Evolutionary conservation across 2,888 invertebrate species (phyloP).

Genomic region (Dasysyrphus tricinctus): DNA sequence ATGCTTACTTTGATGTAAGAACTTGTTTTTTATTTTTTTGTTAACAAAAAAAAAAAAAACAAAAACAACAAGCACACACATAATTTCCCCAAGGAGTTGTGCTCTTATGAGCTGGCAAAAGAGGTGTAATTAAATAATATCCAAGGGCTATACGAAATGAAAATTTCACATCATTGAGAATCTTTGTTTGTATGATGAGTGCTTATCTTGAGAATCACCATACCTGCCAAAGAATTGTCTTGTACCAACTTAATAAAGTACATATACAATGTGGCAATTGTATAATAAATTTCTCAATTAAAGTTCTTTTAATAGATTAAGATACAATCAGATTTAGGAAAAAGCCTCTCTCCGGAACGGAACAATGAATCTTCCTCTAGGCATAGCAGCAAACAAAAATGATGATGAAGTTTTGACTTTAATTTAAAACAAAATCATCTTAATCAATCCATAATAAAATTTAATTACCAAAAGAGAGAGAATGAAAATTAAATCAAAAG

Average conservation of each 20-base stretch:
- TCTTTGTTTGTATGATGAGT: not conserved
- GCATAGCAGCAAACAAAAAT: constrained; percentile 9
- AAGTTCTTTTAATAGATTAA: constrained; percentile 61
- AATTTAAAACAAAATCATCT: constrained; percentile 69
- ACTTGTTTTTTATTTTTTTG: not conserved
- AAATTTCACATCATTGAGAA: not conserved
- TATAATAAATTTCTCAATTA: constrained; percentile 63
- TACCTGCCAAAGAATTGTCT: not conserved
- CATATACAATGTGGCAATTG: not conserved
- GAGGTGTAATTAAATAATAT: constrained; percentile 52
- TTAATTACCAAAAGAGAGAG: constrained; percentile 64
- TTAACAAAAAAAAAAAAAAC: no score
- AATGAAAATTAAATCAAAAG: constrained; percentile 65
- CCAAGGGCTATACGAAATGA: not conserved
- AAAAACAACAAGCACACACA: not conserved
- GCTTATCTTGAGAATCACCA: not conserved
- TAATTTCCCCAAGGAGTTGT: constrained; percentile 38
- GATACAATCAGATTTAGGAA: constrained; percentile 45
- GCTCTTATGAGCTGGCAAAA: constrained; percentile 48
- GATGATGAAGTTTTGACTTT: constrained; percentile 66
- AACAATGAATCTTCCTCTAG: constrained; percentile 25
- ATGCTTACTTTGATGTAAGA: constrained; percentile 1
- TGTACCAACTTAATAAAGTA: not conserved
- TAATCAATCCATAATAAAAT: constrained; percentile 74
- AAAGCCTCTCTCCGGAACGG: constrained; percentile 8